phyloP scores from a whole-genome alignment of 2,888 invertebrate genomes.

The Piscicola geometra region DNA sequence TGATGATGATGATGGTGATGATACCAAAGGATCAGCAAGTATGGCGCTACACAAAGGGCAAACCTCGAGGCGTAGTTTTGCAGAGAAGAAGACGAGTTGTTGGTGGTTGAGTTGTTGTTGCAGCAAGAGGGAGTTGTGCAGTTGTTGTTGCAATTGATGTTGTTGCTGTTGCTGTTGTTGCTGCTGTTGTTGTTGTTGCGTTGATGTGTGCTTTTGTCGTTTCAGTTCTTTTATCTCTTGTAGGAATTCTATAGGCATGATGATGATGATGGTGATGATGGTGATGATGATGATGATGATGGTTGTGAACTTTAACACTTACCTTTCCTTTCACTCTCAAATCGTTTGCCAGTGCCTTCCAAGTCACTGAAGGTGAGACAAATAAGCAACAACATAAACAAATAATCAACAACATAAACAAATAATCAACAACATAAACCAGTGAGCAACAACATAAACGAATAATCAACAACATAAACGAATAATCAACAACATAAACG shows the following conservation, averaged over 20 bases:
- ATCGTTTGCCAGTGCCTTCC: background rate
- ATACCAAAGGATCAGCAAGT: too few species aligned
- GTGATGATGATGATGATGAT: too few species aligned
- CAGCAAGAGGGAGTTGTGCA: background rate
- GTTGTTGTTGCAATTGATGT: background rate
- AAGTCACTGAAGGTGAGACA: background rate
- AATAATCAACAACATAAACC: too few species aligned
- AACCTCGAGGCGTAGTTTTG: background rate
- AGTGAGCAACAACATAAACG: too few species aligned
- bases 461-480: too few species aligned
- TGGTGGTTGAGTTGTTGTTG: conserved; percentile 11
- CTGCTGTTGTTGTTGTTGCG: background rate
- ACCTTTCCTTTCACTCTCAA: background rate
- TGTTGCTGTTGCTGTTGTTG: conserved; percentile 2
- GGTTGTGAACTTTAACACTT: background rate
- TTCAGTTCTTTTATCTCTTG: background rate
- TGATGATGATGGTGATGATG: background rate
- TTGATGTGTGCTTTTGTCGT: background rate
- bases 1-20: too few species aligned
- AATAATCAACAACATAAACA: too few species aligned
- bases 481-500: too few species aligned
- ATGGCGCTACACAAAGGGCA: too few species aligned
- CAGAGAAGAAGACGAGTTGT: background rate
- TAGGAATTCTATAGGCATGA: background rate
- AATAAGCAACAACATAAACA: too few species aligned